phyloP scores from a whole-genome alignment of 2,888 invertebrate genomes.

The Megalurothrips usitatus region DNA sequence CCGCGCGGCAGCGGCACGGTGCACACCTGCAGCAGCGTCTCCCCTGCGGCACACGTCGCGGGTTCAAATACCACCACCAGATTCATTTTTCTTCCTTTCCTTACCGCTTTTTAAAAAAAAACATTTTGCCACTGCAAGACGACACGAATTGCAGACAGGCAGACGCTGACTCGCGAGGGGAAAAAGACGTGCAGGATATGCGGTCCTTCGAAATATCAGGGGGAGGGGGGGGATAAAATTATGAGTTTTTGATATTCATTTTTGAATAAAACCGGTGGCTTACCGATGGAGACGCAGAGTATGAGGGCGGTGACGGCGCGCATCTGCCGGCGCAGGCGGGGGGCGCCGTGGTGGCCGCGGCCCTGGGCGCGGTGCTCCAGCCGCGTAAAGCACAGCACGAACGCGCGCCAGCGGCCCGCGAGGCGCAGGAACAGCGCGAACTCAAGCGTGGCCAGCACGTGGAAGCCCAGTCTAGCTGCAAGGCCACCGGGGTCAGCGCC shows the following conservation, averaged over 20 bases:
- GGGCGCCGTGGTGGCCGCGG: not conserved
- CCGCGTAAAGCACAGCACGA: not conserved
- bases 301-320: not conserved
- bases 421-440: not conserved
- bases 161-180: no score
- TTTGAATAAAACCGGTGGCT: no score
- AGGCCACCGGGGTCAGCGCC: not conserved
- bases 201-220: no score
- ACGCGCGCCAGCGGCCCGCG: not conserved
- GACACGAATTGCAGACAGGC: no score
- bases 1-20: not conserved
- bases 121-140: no score
- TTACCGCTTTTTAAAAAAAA: no score
- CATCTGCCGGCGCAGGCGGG: not conserved
- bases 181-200: no score
- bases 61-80: no score
- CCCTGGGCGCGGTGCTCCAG: not conserved
- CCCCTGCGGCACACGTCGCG: not conserved
- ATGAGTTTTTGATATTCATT: no score
- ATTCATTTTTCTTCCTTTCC: no score
- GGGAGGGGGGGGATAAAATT: no score
- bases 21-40: not conserved
- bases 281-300: not conserved
- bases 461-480: conserved; percentile 11
- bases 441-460: not conserved